Base-by-base conservation (phyloP, 2,888 invertebrate species). In the Balanococcus diminutus region DNA sequence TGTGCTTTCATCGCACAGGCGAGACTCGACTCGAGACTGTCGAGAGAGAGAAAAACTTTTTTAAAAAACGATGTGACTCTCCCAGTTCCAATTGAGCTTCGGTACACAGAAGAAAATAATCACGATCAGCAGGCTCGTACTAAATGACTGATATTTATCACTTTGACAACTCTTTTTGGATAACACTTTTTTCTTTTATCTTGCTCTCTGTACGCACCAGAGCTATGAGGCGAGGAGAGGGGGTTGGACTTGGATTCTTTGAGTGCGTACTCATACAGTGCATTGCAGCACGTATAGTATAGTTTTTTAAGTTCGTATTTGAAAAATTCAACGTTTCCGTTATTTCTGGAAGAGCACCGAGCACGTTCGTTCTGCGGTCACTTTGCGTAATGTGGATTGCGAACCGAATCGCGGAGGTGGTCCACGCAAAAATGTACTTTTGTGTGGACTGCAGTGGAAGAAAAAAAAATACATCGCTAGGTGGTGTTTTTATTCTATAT, bases 111-210 rank as follows among this genome's bases (percentile, higher is more conserved):
- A 39, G 83, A 83, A 56, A 83, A 83, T 83, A 83, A 84, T 84
- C 84, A 84, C 84, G 84, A 84, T 84, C 84, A 84, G 84, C 84
- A 84, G 67, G 84, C 84, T 67, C 36, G 79, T 86, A 72, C 81
- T 86, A 86, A 86, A 86, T 86, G 86, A 86, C 81, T 81, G 81
- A 86, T 81, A 86, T 86, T 81, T 81, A 86, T 86, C 86, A 86
- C 79, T 79, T 86, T 86, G 86, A 86, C 86, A 81, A 56, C 56
- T 83, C 83, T 83, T 83, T 83, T 83, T 56, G 83, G 46, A 83
- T 83, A 46, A 46, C 82, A 82, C 75, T 79, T 36, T 79, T 36
- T 79, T 79, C 75, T 79, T 79, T 79, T 79, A 84, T 84, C 84
- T 84, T 61, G 42, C n/a, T 82, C 31, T 82, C 82, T 82, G n/a